Percentiles rank a stretch among this genome's conserved stretches.
Conservation (phyloP, 2,797 vertebrate species). For the Labeo calbasu region DNA sequence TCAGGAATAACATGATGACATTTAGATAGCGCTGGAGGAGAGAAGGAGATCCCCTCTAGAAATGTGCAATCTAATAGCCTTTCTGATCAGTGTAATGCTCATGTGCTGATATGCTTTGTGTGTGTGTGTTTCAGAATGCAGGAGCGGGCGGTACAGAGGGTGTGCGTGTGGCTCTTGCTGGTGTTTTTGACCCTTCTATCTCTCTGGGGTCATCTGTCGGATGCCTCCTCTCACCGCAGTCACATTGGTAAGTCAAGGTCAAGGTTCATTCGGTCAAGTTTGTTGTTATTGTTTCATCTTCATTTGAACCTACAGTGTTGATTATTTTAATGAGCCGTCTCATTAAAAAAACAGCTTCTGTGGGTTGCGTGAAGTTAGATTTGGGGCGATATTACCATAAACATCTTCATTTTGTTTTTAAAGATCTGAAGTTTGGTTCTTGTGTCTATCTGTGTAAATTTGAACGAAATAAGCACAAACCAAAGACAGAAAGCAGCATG, state of each 20-base stretch:
- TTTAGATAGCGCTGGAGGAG: constrained; percentile 34
- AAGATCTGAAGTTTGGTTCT: neutral
- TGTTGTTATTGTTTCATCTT: constrained; percentile 11
- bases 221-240: constrained; percentile 87
- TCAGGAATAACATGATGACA: constrained; percentile 21
- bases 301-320: constrained; percentile 16
- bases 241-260: constrained; percentile 85
- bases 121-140: constrained; percentile 84
- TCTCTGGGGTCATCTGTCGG: constrained; percentile 86
- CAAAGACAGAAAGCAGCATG: neutral
- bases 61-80: constrained; percentile 2
- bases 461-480: neutral
- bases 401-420: neutral
- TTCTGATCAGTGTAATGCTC: constrained; percentile 16
- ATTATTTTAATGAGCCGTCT: constrained; percentile 33
- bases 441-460: neutral
- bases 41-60: constrained; percentile 21
- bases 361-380: constrained; percentile 20
- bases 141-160: constrained; percentile 82
- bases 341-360: constrained; percentile 24
- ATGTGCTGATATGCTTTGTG: constrained; percentile 32
- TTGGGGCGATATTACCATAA: constrained; percentile 30
- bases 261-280: constrained; percentile 20
- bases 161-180: constrained; percentile 85
- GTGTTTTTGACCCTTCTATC: constrained; percentile 89